Base-by-base conservation (phyloP, 2,888 invertebrate genomes). In the Isoperla grammatica region DNA sequence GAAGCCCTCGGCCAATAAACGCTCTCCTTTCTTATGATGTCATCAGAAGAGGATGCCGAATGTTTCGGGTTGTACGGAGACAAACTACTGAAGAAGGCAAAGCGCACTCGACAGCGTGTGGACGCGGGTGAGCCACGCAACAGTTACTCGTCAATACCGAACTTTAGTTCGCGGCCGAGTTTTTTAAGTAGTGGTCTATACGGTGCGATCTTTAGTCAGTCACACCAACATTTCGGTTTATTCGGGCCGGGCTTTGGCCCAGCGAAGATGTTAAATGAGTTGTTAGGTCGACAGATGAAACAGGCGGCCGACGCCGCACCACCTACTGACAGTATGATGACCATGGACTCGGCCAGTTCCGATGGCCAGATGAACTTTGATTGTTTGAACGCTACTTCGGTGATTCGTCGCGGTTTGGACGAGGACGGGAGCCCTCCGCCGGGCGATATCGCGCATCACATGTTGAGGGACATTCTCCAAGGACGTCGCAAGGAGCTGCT, bases 31-130 rank as follows among this genome's bases (percentile, higher is more conserved):
- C 90, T 82, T 85, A 90, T 90, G 89, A 91, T 91, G 91, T 91
- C 90, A 91, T 90, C 90, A 87, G 91, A 90, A 87, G 91, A 91
- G 89, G 90, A 91, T 87, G 88, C 88, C 84, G 89, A 87, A 82
- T 86, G 85, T 84, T 89, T 88, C 85, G 90, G 89, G 84, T 89
- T 90, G 88, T 90, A 87, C 84, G 88, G 88, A 87, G 90, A 88
- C 85, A 87, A 86, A 81, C 87, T 88, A 81, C 85, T 90, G 83
- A 90, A 90, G 88, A 89, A 90, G 85, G 86, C 87, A 79, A 92
- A 91, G 82, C 88, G 92, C 80, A 90, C 89, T 81, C 86, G 93
- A 85, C 92, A 93, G 85, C 88, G 92, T 81, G 93, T 92, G 82
- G 92, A 93, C 89, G 93, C 92, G 82, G 92, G 93, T 73, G 92